Percentiles rank a stretch among this genome's conserved stretches.
These are phyloP conservation scores for Charadrius vociferus DNA, from an alignment of 2,113 vertebrate species.

Conservation along the genomic window DNA sequence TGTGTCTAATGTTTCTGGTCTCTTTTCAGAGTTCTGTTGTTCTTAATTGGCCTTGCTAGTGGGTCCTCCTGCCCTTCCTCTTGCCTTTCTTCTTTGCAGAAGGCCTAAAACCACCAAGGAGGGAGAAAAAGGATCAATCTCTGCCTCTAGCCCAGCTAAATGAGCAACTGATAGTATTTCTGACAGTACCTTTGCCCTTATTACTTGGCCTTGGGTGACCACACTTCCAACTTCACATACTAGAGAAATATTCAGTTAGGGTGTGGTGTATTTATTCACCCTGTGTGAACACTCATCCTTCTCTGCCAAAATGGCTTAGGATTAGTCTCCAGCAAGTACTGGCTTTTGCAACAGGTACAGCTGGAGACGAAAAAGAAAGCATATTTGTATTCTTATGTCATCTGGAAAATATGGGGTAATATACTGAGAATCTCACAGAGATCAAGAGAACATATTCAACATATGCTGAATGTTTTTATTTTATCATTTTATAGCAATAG, in stretches of 20 bases:
- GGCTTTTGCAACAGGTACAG: neutral
- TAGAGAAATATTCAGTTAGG: neutral
- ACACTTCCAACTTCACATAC: neutral
- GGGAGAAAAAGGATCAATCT: neutral
- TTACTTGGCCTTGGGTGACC: neutral
- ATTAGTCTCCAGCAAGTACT: neutral
- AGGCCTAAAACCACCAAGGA: neutral
- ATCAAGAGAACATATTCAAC: neutral
- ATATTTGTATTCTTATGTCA: neutral
- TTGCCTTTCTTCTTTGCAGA: neutral
- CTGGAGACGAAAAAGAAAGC: neutral
- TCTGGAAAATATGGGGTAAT: neutral
- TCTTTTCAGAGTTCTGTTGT: neutral
- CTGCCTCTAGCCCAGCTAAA: neutral
- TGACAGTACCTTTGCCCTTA: neutral
- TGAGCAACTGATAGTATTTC: neutral
- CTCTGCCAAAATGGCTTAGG: neutral
- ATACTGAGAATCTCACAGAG: neutral
- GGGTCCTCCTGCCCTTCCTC: neutral
- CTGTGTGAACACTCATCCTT: neutral
- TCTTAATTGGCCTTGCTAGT: neutral
- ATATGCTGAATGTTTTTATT: neutral
- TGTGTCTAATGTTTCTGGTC: neutral
- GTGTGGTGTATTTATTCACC: neutral
- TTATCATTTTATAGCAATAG: neutral